A percentile compares a stretch with the other conserved stretches of the same genome.
phyloP scores from a whole-genome alignment of 2,888 invertebrate species.

The Aleiodes testaceus region DNA sequence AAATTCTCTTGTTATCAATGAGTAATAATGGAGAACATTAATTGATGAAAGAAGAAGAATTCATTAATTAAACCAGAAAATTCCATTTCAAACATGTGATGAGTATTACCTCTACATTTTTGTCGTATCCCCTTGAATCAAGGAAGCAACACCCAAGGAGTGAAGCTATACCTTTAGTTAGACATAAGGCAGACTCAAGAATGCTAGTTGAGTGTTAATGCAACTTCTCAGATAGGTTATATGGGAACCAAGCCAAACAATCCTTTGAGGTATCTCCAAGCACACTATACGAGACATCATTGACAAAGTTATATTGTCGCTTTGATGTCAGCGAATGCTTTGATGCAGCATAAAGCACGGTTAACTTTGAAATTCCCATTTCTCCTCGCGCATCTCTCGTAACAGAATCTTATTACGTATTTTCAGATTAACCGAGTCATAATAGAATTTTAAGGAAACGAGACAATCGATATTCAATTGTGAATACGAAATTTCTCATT shows the following conservation, averaged over 20 bases:
- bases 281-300: conserved; percentile 13
- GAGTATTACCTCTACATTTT: background rate
- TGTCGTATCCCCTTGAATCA: background rate
- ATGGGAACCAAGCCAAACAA: conserved; percentile 15
- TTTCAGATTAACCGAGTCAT: too few species aligned
- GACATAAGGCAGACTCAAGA: background rate
- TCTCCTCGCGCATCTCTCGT: too few species aligned
- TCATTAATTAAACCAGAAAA: too few species aligned
- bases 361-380: too few species aligned
- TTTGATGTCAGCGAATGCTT: conserved; percentile 2
- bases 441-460: too few species aligned
- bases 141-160: background rate
- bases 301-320: conserved; percentile 6
- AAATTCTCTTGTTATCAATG: too few species aligned
- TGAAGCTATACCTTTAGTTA: conserved; percentile 7
- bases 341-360: too few species aligned
- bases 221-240: conserved; percentile 10
- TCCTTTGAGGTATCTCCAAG: conserved; percentile 5
- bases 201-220: conserved; percentile 3
- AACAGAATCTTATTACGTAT: too few species aligned
- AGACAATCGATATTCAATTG: too few species aligned
- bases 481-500: too few species aligned
- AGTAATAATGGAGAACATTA: too few species aligned
- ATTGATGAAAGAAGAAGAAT: too few species aligned
- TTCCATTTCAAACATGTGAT: background rate